Evolutionary conservation across 2,797 vertebrate species (phyloP).

Genomic region (Sardinella longiceps): DNA sequence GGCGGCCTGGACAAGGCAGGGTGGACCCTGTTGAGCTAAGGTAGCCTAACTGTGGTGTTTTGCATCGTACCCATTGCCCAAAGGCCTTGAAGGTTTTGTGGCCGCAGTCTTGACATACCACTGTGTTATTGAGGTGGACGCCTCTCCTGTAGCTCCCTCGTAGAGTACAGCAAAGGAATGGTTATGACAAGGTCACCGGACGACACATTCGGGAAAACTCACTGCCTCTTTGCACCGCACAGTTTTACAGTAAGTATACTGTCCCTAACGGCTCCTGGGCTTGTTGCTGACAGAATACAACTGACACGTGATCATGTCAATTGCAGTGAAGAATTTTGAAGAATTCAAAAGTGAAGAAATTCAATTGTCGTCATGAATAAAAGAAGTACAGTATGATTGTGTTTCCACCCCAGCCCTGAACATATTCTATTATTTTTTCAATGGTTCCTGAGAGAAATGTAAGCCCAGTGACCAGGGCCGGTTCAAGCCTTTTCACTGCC

Average conservation of each 20-base stretch:
- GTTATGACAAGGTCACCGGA: background rate
- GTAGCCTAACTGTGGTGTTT: conserved; percentile 10
- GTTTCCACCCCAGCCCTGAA: too few species aligned
- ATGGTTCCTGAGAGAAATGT: too few species aligned
- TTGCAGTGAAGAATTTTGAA: too few species aligned
- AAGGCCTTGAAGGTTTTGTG: background rate
- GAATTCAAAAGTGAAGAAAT: too few species aligned
- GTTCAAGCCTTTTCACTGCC: too few species aligned
- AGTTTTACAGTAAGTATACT: background rate
- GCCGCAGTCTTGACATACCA: background rate
- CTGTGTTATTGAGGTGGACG: conserved; percentile 12
- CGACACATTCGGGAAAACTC: background rate
- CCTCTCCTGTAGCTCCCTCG: background rate
- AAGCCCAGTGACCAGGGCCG: too few species aligned
- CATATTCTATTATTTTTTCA: too few species aligned
- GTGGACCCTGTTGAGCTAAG: conserved; percentile 7
- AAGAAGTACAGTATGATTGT: too few species aligned
- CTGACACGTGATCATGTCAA: background rate
- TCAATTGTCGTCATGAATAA: too few species aligned
- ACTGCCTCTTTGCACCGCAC: background rate
- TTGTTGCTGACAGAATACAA: background rate
- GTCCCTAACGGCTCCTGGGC: background rate
- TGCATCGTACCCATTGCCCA: background rate
- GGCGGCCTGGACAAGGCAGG: background rate
- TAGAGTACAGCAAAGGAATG: background rate